A percentile compares a stretch with the other conserved stretches of the same genome.
Evolutionary conservation across 2,888 invertebrate species (phyloP).

Genomic region (Yponomeuta plumbellus): DNA sequence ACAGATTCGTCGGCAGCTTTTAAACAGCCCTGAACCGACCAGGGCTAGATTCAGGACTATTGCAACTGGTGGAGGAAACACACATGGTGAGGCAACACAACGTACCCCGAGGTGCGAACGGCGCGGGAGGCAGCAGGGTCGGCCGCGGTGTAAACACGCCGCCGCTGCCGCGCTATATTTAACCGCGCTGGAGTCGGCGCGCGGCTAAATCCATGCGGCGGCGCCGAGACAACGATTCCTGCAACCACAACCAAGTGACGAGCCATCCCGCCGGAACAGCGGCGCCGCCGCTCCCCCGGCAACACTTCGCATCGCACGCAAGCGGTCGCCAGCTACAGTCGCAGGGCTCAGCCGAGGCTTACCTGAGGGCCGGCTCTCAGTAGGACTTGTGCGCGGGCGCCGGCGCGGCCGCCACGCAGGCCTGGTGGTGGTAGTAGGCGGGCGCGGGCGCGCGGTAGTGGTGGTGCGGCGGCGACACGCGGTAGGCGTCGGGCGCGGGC

Average conservation of each 20-base stretch:
- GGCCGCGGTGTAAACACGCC: conserved; percentile 73
- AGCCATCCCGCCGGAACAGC: conserved; percentile 44
- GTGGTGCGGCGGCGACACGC: conserved; percentile 65
- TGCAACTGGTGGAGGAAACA: conserved; percentile 48
- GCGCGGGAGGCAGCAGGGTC: conserved; percentile 68
- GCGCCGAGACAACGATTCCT: conserved; percentile 66
- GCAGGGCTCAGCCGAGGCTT: conserved; percentile 32
- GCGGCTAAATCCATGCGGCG: conserved; percentile 72
- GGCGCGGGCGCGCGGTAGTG: conserved; percentile 67
- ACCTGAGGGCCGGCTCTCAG: conserved; percentile 64
- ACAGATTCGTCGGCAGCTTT: conserved; percentile 21
- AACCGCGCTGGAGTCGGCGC: conserved; percentile 70
- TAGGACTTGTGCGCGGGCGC: conserved; percentile 70
- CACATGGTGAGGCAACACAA: conserved; percentile 43
- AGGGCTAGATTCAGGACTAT: conserved; percentile 31
- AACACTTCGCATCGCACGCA: conserved; percentile 43
- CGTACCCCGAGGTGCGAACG: conserved; percentile 65
- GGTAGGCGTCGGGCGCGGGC: conserved; percentile 58
- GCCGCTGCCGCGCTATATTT: conserved; percentile 70
- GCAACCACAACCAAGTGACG: conserved; percentile 73
- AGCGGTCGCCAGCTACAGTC: conserved; percentile 39
- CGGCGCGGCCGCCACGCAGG: conserved; percentile 74
- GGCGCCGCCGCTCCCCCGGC: conserved; percentile 27
- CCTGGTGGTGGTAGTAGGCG: conserved; percentile 76
- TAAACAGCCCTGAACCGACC: too few relatives aligned